Percentiles rank a stretch among this genome's conserved stretches.
Conservation (phyloP, 2,888 invertebrate genomes). For the Heliconius sara region DNA sequence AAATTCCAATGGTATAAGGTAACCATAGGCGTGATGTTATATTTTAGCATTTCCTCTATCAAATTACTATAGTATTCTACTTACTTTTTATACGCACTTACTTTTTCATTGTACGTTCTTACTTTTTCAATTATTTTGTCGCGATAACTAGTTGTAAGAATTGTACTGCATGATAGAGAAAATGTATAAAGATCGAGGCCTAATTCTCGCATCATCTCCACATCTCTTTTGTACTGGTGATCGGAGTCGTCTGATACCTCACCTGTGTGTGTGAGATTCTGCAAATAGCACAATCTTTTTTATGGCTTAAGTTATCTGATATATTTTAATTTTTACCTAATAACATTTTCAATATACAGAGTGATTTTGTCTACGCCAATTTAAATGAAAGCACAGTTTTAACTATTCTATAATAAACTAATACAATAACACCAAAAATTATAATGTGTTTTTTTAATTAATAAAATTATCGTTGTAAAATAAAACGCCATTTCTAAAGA, state of each 20-base stretch:
- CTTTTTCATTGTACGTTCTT: too few relatives aligned
- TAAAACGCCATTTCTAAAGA: too few relatives aligned
- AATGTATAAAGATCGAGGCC: conserved; percentile 75
- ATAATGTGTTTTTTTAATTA: too few relatives aligned
- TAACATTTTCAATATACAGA: neutral
- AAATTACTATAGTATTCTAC: too few relatives aligned
- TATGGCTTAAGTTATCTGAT: conserved; percentile 83
- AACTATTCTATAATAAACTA: too few relatives aligned
- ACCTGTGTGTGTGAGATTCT: conserved; percentile 76
- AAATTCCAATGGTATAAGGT: conserved; percentile 77
- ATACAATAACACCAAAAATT: too few relatives aligned
- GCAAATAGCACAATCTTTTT: conserved; percentile 70
- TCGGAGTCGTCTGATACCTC: conserved; percentile 83
- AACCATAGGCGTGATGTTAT: conserved; percentile 82
- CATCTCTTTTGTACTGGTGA: conserved; percentile 80
- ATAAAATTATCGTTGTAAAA: too few relatives aligned
- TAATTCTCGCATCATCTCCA: conserved; percentile 63
- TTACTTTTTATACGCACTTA: too few relatives aligned
- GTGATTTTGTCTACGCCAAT: too few relatives aligned
- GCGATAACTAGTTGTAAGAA: conserved; percentile 80
- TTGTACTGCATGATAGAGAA: conserved; percentile 84
- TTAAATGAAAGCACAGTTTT: too few relatives aligned
- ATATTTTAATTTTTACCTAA: conserved; percentile 79
- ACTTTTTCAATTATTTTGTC: conserved; percentile 48
- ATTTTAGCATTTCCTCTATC: conserved; percentile 55